phyloP scores from a whole-genome alignment of 2,888 invertebrate species.

The Sphaerophoria taeniata region DNA sequence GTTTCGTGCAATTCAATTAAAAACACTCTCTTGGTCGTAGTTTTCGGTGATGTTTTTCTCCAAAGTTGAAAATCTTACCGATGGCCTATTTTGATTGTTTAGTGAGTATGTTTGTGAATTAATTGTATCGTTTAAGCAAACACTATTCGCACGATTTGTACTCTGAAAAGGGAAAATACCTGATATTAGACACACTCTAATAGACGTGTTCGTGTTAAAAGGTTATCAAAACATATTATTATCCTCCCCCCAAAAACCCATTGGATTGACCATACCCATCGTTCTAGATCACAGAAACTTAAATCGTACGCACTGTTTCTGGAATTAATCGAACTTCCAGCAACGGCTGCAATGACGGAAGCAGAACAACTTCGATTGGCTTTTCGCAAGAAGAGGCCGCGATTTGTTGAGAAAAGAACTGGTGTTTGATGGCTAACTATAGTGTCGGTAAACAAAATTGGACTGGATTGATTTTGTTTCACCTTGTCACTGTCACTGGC shows the following conservation, averaged over 20 bases:
- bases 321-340: slow-evolving; percentile 1
- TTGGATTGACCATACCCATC: slow-evolving; percentile 68
- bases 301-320: slow-evolving; percentile 60
- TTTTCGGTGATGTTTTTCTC: slow-evolving; percentile 58
- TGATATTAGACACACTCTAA: neutral
- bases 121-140: slow-evolving; percentile 67
- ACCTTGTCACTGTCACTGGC: slow-evolving; percentile 38
- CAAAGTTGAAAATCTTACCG: slow-evolving; percentile 52
- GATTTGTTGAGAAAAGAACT: slow-evolving; percentile 80
- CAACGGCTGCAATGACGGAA: neutral
- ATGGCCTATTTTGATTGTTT: slow-evolving; percentile 64
- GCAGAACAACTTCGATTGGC: slow-evolving; percentile 13
- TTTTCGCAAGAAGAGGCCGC: slow-evolving; percentile 79
- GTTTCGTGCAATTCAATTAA: slow-evolving; percentile 37
- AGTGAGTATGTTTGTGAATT: slow-evolving; percentile 57
- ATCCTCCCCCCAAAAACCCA: no score
- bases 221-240: slow-evolving; percentile 1
- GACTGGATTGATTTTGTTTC: slow-evolving; percentile 34
- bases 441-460: slow-evolving; percentile 65
- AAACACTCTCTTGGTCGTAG: slow-evolving; percentile 50
- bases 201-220: slow-evolving; percentile 25
- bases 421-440: slow-evolving; percentile 78
- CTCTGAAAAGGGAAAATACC: slow-evolving; percentile 52
- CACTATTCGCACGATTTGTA: slow-evolving; percentile 71
- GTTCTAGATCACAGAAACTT: slow-evolving; percentile 68